Conservation (phyloP, 1,140 invertebrate species). For the Papilio aristodemus region DNA sequence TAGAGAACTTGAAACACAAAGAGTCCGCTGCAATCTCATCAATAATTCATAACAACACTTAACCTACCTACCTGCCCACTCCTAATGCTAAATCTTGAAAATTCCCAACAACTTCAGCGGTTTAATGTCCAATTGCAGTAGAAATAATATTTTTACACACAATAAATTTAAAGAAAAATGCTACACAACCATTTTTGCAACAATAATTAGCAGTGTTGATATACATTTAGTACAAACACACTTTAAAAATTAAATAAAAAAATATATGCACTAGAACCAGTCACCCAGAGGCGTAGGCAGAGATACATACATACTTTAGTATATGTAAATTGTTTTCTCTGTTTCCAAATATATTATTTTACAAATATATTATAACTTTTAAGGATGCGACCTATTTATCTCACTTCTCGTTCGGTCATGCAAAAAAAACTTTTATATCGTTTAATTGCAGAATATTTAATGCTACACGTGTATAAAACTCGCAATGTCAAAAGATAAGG, state of each 20-base stretch:
- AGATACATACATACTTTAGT: too few species aligned
- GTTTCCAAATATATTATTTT: too few species aligned
- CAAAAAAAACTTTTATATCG: neutral
- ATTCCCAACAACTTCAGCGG: neutral
- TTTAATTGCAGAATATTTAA: neutral
- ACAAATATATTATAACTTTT: too few species aligned
- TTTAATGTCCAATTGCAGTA: neutral
- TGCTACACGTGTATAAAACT: neutral
- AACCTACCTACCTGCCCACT: constrained; percentile 8
- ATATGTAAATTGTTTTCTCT: too few species aligned
- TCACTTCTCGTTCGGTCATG: neutral
- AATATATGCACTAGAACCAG: too few species aligned
- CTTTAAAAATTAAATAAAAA: too few species aligned
- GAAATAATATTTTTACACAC: neutral
- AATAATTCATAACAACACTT: constrained; percentile 28
- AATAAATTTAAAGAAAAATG: neutral
- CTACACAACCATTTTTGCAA: neutral
- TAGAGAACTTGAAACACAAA: constrained; percentile 6
- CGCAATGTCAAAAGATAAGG: constrained; percentile 22
- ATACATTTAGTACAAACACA: too few species aligned
- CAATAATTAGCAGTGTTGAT: neutral
- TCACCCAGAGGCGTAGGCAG: too few species aligned
- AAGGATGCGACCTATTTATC: too few species aligned
- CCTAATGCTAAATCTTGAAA: constrained; percentile 8
- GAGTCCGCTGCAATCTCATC: constrained; percentile 15